These are phyloP conservation scores for Chloropsis hardwickii DNA, from an alignment of 2,113 vertebrate species.

Conservation along the genomic window DNA sequence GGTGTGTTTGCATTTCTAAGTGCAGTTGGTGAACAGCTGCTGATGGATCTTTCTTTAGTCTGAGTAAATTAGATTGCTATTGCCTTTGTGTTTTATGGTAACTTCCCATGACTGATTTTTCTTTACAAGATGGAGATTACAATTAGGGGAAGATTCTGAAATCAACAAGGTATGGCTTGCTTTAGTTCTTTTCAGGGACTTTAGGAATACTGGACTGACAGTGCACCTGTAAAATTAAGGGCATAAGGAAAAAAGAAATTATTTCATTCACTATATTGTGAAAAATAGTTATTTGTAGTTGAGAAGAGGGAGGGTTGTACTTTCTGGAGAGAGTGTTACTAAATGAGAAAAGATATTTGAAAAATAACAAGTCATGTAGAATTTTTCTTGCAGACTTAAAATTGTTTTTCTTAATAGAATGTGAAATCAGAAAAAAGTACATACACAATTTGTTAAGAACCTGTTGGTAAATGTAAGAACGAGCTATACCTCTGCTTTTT, in stretches of 20 bases:
- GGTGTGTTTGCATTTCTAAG: background rate
- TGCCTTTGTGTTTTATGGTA: background rate
- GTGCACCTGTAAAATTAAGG: background rate
- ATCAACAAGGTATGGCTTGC: fast-evolving
- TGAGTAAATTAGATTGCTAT: background rate
- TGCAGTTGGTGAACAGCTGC: background rate
- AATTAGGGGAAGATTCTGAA: background rate
- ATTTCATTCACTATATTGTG: background rate
- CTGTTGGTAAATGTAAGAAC: background rate
- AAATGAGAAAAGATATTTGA: background rate
- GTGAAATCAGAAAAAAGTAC: background rate
- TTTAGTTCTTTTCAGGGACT: background rate
- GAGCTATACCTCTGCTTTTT: background rate
- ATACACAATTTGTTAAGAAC: background rate
- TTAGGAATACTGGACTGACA: background rate
- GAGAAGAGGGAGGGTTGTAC: background rate
- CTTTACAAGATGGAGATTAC: background rate
- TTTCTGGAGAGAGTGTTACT: background rate
- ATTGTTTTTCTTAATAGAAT: background rate
- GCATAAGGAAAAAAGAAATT: background rate
- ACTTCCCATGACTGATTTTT: background rate
- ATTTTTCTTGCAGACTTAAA: background rate
- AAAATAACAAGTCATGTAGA: background rate
- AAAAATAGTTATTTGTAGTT: background rate
- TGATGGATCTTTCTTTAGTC: background rate